Percentiles rank a stretch among this genome's conserved stretches.
phyloP scores from a whole-genome alignment of 2,113 vertebrate genomes.

The Panthera uncia region DNA sequence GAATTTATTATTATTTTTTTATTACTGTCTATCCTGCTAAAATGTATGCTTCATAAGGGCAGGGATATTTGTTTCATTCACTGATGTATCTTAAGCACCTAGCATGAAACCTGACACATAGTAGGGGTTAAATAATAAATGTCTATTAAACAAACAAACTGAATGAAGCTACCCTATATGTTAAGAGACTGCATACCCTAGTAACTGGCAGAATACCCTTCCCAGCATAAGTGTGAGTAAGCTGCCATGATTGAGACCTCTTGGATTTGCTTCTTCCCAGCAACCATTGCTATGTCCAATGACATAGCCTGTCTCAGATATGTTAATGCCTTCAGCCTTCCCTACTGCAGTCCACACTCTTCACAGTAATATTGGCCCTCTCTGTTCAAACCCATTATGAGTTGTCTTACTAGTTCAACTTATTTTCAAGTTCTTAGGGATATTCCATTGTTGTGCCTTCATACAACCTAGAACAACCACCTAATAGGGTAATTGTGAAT shows the following conservation, averaged over 20 bases:
- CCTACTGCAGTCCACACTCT: neutral
- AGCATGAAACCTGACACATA: neutral
- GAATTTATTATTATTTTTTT: neutral
- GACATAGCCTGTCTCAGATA: neutral
- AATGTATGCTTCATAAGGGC: neutral
- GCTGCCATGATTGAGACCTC: too few relatives aligned
- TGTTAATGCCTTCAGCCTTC: neutral
- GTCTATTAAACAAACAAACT: neutral
- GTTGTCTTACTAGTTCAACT: neutral
- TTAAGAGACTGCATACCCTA: neutral
- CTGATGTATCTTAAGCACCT: neutral
- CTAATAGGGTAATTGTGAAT: neutral
- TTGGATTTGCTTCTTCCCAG: neutral
- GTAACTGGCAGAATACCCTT: neutral
- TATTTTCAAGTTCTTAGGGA: neutral
- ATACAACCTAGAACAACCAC: neutral
- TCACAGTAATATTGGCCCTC: neutral
- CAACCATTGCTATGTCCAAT: neutral
- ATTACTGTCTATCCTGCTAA: neutral
- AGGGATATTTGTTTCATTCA: neutral
- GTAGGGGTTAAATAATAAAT: neutral
- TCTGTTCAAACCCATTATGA: neutral
- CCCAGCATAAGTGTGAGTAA: neutral
- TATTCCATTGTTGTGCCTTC: neutral
- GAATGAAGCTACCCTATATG: neutral